Conservation (phyloP, 2,797 vertebrate genomes). For the Rallus crepitans region DNA sequence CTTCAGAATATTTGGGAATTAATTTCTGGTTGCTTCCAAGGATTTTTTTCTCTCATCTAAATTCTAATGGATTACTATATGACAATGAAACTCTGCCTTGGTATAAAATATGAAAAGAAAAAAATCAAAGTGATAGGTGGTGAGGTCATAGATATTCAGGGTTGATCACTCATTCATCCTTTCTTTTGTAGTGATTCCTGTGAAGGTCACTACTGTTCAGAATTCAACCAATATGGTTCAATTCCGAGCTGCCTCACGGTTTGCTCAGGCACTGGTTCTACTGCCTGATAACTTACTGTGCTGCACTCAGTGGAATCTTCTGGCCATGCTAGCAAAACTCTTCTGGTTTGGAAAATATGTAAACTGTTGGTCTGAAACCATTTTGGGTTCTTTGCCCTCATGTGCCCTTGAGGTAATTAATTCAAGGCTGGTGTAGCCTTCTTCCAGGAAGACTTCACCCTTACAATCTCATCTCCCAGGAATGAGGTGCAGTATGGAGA, state of each 20-base stretch:
- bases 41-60: neutral
- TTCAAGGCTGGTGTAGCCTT: neutral
- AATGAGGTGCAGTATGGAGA: neutral
- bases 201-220: neutral
- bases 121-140: neutral
- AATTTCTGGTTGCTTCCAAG: neutral
- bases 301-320: neutral
- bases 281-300: neutral
- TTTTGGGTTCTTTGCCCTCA: neutral
- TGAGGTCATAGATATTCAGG: neutral
- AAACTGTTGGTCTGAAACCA: neutral
- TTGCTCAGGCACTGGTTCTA: neutral
- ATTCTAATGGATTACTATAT: neutral
- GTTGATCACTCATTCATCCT: neutral
- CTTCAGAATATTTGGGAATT: neutral
- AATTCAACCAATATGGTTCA: neutral
- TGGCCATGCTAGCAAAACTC: neutral
- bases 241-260: neutral
- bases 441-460: neutral
- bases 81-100: neutral
- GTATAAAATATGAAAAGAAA: neutral
- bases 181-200: neutral
- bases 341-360: neutral
- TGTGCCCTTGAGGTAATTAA: neutral
- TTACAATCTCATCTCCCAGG: neutral